phyloP scores from a whole-genome alignment of 1,140 invertebrate species.

The Pseudoatta argentina region DNA sequence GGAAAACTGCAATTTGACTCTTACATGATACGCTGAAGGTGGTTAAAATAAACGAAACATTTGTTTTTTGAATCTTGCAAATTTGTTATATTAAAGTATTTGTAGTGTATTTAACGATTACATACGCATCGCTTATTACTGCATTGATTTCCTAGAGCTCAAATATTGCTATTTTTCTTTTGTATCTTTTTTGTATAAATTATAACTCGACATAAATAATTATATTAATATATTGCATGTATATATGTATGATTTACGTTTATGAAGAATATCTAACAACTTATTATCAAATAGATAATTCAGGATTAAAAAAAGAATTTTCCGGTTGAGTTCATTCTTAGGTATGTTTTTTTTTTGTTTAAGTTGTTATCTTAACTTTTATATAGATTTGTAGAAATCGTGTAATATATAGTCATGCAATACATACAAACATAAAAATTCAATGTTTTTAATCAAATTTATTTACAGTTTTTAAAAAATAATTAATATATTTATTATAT shows the following conservation, averaged over 20 bases:
- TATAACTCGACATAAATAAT: neutral
- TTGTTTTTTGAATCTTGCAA: too few relatives aligned
- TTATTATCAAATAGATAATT: neutral
- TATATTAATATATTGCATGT: neutral
- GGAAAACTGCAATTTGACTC: too few relatives aligned
- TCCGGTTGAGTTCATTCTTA: neutral
- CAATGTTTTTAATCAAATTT: neutral
- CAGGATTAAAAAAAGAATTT: neutral
- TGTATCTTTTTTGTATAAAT: neutral
- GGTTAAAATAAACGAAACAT: too few relatives aligned
- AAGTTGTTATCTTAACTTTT: neutral
- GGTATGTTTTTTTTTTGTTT: neutral
- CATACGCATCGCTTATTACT: too few relatives aligned
- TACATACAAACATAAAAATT: neutral
- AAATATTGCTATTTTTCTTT: too few relatives aligned
- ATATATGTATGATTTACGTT: neutral
- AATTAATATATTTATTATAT: too few relatives aligned
- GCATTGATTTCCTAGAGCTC: too few relatives aligned
- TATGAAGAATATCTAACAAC: neutral
- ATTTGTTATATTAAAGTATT: too few relatives aligned
- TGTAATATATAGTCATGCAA: neutral
- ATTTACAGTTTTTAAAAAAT: too few relatives aligned
- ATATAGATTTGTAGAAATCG: neutral
- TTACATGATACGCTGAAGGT: too few relatives aligned
- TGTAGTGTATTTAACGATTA: too few relatives aligned